Evolutionary conservation across 2,797 vertebrate genomes (phyloP).

Genomic region (Hydrolagus colliei): DNA sequence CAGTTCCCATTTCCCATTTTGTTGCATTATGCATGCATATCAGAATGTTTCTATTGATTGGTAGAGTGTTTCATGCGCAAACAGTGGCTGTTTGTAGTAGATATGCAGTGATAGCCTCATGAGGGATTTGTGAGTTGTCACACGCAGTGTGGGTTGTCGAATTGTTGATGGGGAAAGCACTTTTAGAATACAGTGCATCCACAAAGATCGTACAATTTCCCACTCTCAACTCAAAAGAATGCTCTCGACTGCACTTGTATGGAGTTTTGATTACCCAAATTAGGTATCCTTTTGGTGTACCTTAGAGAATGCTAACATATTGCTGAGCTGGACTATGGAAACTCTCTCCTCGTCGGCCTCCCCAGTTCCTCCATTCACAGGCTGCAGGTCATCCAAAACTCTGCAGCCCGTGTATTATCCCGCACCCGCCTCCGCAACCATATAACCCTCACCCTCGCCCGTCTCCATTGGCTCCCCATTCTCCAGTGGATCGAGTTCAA

Average conservation of each 20-base stretch:
- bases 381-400: no score
- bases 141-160: neutral
- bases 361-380: no score
- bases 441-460: no score
- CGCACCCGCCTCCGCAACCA: no score
- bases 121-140: no score
- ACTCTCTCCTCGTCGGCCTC: no score
- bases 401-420: no score
- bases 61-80: neutral
- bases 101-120: neutral
- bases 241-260: neutral
- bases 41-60: no score
- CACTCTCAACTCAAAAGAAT: neutral
- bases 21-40: neutral
- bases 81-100: neutral
- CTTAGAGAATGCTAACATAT: neutral
- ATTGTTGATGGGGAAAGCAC: no score
- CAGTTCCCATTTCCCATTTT: neutral
- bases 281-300: constrained; percentile 1
- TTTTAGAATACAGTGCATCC: neutral
- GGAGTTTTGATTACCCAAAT: constrained; percentile 12
- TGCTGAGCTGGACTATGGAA: no score
- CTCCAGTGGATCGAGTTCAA: no score
- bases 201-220: neutral
- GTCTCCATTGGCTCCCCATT: no score